phyloP scores from a whole-genome alignment of 2,888 invertebrate species.

The Zelleria hepariella region DNA sequence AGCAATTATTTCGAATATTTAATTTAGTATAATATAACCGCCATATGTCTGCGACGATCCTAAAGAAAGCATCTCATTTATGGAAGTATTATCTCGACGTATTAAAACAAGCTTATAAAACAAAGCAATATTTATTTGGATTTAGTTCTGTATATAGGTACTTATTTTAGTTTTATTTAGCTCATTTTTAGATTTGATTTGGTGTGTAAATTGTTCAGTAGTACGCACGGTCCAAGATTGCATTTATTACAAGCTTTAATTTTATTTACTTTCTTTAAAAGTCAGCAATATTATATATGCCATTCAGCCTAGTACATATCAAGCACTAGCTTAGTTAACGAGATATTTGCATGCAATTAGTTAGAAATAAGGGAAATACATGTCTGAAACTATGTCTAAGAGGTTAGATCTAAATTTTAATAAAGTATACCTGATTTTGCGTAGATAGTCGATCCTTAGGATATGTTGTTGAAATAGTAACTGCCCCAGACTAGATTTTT shows the following conservation, averaged over 20 bases:
- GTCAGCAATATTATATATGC: background rate
- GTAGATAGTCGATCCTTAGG: constrained; percentile 37
- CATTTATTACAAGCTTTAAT: constrained; percentile 16
- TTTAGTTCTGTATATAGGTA: background rate
- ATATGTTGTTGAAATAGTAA: constrained; percentile 6
- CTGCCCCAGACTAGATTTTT: background rate
- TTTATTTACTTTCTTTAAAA: background rate
- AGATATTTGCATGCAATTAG: constrained; percentile 11
- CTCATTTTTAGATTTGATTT: too few relatives aligned
- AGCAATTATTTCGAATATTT: too few relatives aligned
- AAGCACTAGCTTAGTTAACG: constrained; percentile 31
- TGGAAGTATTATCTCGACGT: too few relatives aligned
- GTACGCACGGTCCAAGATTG: constrained; percentile 2
- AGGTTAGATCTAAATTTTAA: constrained; percentile 10
- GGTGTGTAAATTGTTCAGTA: background rate
- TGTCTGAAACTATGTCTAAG: constrained; percentile 75
- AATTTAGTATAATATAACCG: too few relatives aligned
- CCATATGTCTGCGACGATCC: too few relatives aligned
- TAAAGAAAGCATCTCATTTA: too few relatives aligned
- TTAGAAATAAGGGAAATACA: constrained; percentile 61
- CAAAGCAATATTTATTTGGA: background rate
- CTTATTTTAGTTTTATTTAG: background rate
- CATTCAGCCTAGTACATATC: constrained; percentile 32
- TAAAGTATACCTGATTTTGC: constrained; percentile 43
- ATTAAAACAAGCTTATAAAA: background rate